phyloP scores from a whole-genome alignment of 2,888 invertebrate species.

The Geotrupes spiniger region DNA sequence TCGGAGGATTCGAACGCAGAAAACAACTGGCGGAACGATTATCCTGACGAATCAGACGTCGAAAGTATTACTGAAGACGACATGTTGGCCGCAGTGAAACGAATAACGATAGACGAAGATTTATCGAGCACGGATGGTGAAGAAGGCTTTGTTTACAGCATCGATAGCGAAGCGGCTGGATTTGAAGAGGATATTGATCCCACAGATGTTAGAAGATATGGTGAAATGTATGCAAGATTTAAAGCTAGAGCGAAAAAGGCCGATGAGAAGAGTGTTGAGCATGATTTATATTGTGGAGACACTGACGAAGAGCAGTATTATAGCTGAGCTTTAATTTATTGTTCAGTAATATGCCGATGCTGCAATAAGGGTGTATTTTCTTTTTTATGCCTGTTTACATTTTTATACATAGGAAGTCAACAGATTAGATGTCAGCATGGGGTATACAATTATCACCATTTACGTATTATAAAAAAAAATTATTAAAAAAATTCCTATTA shows the following conservation, averaged over 20 bases:
- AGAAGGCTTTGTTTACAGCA: conserved; percentile 48
- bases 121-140: conserved; percentile 47
- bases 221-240: conserved; percentile 65
- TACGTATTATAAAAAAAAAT: too few species aligned
- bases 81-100: conserved; percentile 59
- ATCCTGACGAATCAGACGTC: conserved; percentile 60
- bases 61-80: conserved; percentile 61
- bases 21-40: conserved; percentile 74
- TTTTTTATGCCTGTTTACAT: too few species aligned
- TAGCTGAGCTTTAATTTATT: neutral
- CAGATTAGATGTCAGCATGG: too few species aligned
- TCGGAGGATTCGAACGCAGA: conserved; percentile 77
- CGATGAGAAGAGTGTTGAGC: neutral
- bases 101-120: conserved; percentile 35
- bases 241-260: conserved; percentile 54
- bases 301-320: neutral
- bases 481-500: too few species aligned
- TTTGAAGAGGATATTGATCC: conserved; percentile 50
- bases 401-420: too few species aligned
- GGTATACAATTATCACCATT: too few species aligned
- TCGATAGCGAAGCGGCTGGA: conserved; percentile 44
- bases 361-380: too few species aligned
- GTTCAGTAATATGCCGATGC: too few species aligned
- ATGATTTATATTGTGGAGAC: conserved; percentile 1
- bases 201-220: conserved; percentile 60